These are phyloP conservation scores for Dasysyrphus tricinctus DNA, from an alignment of 2,888 invertebrate species.

Conservation along the genomic window DNA sequence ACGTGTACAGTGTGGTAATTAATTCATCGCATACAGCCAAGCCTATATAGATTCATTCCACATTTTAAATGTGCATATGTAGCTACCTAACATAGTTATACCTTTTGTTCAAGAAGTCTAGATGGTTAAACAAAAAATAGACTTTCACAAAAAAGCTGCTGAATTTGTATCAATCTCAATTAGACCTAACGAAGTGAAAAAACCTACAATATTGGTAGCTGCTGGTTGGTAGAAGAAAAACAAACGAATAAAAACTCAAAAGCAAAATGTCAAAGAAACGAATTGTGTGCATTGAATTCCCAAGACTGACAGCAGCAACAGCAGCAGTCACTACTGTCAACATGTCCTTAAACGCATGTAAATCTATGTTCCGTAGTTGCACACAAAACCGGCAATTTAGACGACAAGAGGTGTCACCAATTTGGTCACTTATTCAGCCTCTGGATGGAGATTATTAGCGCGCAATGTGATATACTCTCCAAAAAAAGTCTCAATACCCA, in stretches of 20 bases:
- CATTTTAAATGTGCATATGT: constrained; percentile 2
- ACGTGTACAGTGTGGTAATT: constrained; percentile 56
- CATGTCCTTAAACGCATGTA: constrained; percentile 72
- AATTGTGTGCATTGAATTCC: constrained; percentile 26
- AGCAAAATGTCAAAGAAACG: constrained; percentile 21
- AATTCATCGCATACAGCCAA: constrained; percentile 54
- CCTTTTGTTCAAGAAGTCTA: constrained; percentile 30
- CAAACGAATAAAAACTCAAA: neutral
- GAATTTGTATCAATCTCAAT: constrained; percentile 75
- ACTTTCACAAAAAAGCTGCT: constrained; percentile 29
- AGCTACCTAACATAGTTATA: constrained; percentile 6
- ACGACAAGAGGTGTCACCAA: constrained; percentile 70
- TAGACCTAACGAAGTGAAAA: constrained; percentile 74
- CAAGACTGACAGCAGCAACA: constrained; percentile 32
- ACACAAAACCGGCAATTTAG: constrained; percentile 53
- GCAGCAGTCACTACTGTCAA: constrained; percentile 43
- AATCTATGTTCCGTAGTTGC: constrained; percentile 68
- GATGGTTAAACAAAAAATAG: constrained; percentile 11
- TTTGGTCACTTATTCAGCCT: constrained; percentile 73
- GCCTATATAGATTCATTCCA: constrained; percentile 6
- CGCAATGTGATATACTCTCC: constrained; percentile 68
- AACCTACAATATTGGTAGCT: constrained; percentile 38
- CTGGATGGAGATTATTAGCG: constrained; percentile 74
- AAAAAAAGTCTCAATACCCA: constrained; percentile 40
- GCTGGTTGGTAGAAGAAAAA: neutral